A percentile compares a stretch with the other conserved stretches of the same genome.
Conservation (phyloP, 1,140 invertebrate species). For the Cephus cinctus region DNA sequence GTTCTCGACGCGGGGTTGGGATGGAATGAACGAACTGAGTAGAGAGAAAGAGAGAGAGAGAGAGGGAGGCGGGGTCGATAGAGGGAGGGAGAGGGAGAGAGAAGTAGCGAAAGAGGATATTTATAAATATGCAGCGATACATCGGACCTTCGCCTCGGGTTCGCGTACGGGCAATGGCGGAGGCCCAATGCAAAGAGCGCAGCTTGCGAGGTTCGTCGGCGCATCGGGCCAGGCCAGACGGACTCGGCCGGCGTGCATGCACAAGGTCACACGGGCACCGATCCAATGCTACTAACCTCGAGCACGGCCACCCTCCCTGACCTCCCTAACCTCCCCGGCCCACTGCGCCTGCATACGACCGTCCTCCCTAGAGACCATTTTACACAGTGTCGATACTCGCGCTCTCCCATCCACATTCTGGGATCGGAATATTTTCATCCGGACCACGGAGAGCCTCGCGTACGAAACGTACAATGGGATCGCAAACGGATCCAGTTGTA, state of each 20-base stretch:
- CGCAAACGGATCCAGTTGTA: too few species aligned
- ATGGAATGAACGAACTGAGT: too few species aligned
- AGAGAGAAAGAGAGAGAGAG: too few species aligned
- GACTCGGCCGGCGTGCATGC: constrained; percentile 36
- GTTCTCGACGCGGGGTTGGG: too few species aligned
- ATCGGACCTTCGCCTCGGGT: constrained; percentile 38
- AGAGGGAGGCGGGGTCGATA: too few species aligned
- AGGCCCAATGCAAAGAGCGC: constrained; percentile 30
- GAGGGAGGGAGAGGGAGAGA: too few species aligned
- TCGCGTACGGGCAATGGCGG: constrained; percentile 26
- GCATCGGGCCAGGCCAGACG: constrained; percentile 43
- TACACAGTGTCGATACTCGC: too few species aligned
- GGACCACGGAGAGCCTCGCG: too few species aligned
- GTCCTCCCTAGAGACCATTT: too few species aligned
- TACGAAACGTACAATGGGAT: too few species aligned
- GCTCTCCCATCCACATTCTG: too few species aligned
- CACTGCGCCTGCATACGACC: background rate
- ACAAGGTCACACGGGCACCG: constrained; percentile 54
- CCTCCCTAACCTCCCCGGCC: background rate
- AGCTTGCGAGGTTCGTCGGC: constrained; percentile 27
- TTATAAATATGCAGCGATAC: constrained; percentile 42
- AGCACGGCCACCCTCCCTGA: background rate
- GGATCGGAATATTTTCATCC: too few species aligned
- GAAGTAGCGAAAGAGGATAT: constrained; percentile 36
- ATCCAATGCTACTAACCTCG: constrained; percentile 43